Percentiles rank a stretch among this genome's conserved stretches.
phyloP scores from a whole-genome alignment of 1,140 invertebrate genomes.

The Acromyrmex heyeri region DNA sequence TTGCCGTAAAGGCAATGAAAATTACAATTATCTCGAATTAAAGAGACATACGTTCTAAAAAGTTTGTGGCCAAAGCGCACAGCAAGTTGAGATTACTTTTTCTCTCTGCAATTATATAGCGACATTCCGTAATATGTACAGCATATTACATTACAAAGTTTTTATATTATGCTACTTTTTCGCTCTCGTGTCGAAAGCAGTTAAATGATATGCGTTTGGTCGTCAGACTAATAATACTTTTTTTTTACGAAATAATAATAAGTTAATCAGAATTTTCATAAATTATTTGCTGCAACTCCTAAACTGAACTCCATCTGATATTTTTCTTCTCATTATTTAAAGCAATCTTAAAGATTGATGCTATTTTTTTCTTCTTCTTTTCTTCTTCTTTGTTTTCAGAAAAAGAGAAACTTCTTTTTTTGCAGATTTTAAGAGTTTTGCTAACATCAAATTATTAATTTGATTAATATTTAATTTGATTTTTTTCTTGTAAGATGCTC shows the following conservation, averaged over 20 bases:
- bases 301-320: background rate
- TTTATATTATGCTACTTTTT: slow-evolving; percentile 26
- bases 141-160: slow-evolving; percentile 22
- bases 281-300: background rate
- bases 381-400: background rate
- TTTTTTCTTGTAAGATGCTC: too few relatives aligned
- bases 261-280: slow-evolving; percentile 8
- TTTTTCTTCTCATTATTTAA: background rate
- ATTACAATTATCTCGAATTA: slow-evolving; percentile 58
- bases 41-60: slow-evolving; percentile 21
- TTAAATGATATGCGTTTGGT: background rate
- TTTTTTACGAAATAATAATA: background rate
- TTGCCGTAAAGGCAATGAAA: slow-evolving; percentile 6
- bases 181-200: background rate
- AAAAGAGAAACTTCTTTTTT: too few relatives aligned
- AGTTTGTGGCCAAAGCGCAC: slow-evolving; percentile 31
- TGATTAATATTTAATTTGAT: too few relatives aligned
- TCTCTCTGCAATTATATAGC: slow-evolving; percentile 23
- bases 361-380: background rate
- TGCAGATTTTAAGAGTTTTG: too few relatives aligned
- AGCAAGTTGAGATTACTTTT: slow-evolving; percentile 38
- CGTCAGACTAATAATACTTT: slow-evolving; percentile 17
- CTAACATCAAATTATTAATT: too few relatives aligned
- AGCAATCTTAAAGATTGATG: background rate
- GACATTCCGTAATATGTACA: background rate